Conservation (phyloP, 2,888 invertebrate species). For the Eupeodes latifasciatus region DNA sequence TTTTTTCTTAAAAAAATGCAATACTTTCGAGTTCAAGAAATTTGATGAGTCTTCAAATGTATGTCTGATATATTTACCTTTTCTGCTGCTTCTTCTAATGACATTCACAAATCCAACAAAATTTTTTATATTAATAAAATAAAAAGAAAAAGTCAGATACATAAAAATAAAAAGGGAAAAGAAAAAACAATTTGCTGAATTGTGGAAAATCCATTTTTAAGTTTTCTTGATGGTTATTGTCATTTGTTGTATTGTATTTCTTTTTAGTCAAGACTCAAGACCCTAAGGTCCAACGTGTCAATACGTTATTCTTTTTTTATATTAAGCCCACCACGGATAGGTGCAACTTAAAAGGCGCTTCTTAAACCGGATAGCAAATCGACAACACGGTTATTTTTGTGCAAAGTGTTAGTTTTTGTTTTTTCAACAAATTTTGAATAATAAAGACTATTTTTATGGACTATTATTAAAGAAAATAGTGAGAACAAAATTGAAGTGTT, state of each 20-base stretch:
- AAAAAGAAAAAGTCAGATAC: not conserved
- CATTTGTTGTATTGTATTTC: slow-evolving; percentile 17
- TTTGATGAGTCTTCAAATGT: slow-evolving; percentile 67
- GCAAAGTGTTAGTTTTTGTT: not conserved
- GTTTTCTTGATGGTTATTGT: slow-evolving; percentile 53
- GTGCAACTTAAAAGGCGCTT: slow-evolving; percentile 39
- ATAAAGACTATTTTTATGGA: slow-evolving; percentile 46
- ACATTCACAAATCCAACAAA: slow-evolving; percentile 55
- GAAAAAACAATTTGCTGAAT: slow-evolving; percentile 50
- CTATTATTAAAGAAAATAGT: not conserved
- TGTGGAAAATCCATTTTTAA: slow-evolving; percentile 42
- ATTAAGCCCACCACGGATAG: slow-evolving; percentile 44
- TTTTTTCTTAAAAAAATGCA: slow-evolving; percentile 35
- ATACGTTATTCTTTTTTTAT: slow-evolving; percentile 30
- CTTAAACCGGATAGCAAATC: slow-evolving; percentile 6
- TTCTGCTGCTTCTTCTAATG: slow-evolving; percentile 44
- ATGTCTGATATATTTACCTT: slow-evolving; percentile 41
- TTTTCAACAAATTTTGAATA: not conserved
- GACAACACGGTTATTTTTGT: not conserved
- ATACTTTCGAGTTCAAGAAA: slow-evolving; percentile 52
- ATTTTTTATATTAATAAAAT: no score
- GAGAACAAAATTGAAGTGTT: not conserved
- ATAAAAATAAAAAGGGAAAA: slow-evolving; percentile 17
- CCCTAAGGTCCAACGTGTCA: slow-evolving; percentile 58
- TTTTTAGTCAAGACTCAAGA: slow-evolving; percentile 60